Evolutionary conservation across 2,888 invertebrate genomes (phyloP), one percentile per base, ranked within the genome.

Genomic region (Poecilus cupreus): DNA sequence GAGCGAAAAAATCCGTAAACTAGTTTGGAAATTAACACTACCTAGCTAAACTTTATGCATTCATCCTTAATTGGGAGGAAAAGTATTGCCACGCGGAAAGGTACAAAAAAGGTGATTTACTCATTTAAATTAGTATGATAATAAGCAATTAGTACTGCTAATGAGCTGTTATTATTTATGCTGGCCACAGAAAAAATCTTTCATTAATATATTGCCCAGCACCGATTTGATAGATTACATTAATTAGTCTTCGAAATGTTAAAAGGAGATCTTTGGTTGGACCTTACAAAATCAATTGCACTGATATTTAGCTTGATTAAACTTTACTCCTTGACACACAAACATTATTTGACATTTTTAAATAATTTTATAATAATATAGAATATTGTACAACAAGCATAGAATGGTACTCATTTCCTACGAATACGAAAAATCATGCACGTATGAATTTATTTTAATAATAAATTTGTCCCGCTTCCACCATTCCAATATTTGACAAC

Each of bases 161-260:
- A 68, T 68, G 64, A 68, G 64, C 11, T 8, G 51, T 16, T 51
- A 60, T 26, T 32, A 32, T 26, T 60, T 68, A 68, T 68, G 37
- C 64, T 32, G 60, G 2, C 26, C n/a, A 68, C n/a, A 37, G 37
- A 37, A 26, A 22, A 68, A 68, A 68, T 68, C 18, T 13, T 26
- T 43, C 26, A 54, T 32, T 60, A 16, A 68, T 37, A 32, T 68
- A 68, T 68, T 37, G 18, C 64, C 37, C 13, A 18, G 16, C 16
- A 68, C 16, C 18, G 64, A 2, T 37, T 39, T 68, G 64, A 68
- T 18, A 37, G 37, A 68, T 68, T 18, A 18, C 18, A 11, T 16
- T 68, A 68, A 68, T 68, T 68, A 68, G 37, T 39, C 18, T 60
- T 68, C 64, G 18, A 68, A 68, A 68, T 68, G 64, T 68, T 68